phyloP scores from a whole-genome alignment of 2,797 vertebrate species.

The Sardinella longiceps region DNA sequence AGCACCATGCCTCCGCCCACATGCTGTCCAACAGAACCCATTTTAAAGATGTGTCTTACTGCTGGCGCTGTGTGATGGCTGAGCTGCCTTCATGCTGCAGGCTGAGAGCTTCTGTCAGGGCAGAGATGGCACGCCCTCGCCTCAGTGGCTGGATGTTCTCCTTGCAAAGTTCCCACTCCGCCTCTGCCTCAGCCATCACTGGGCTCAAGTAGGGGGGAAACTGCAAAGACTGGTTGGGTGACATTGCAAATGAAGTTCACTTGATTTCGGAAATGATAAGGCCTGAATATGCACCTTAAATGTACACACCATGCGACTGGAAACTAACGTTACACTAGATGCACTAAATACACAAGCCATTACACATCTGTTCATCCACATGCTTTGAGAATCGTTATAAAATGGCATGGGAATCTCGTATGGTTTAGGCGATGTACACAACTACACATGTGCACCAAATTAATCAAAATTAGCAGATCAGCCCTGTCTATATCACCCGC shows the following conservation, averaged over 20 bases:
- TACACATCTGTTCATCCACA: not conserved
- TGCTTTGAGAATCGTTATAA: too few species aligned
- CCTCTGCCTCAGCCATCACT: constrained; percentile 81
- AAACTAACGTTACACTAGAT: too few species aligned
- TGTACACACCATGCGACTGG: too few species aligned
- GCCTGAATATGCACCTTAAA: too few species aligned
- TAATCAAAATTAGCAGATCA: too few species aligned
- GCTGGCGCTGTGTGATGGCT: constrained; percentile 84
- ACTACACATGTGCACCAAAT: too few species aligned
- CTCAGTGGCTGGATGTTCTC: constrained; percentile 94
- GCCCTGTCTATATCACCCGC: too few species aligned
- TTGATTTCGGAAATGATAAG: not conserved
- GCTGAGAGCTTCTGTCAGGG: constrained; percentile 84
- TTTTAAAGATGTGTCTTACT: constrained; percentile 66
- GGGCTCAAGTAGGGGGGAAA: not conserved
- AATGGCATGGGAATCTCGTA: too few species aligned
- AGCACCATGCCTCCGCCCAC: too few species aligned
- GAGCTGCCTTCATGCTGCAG: constrained; percentile 84
- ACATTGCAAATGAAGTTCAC: not conserved
- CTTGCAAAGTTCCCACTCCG: constrained; percentile 93
- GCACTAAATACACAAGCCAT: not conserved
- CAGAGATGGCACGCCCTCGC: constrained; percentile 83
- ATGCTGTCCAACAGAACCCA: not conserved
- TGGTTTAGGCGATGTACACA: too few species aligned
- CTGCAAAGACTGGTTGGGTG: not conserved